Conservation (phyloP, 2,113 vertebrate species). For the Peromyscus californicus region DNA sequence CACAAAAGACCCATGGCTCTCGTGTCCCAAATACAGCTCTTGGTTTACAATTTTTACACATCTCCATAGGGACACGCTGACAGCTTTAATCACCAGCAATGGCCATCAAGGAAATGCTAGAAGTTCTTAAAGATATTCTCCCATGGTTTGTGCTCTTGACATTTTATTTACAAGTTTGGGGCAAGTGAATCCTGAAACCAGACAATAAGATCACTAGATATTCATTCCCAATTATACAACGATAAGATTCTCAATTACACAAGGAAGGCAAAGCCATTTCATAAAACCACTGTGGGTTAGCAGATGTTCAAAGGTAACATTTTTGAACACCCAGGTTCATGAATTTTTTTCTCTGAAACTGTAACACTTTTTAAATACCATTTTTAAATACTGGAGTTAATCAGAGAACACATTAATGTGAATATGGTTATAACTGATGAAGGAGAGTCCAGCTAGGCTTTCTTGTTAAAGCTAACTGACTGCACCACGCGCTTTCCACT, state of each 20-base stretch:
- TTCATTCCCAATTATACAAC: conserved; percentile 50
- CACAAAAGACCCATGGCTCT: conserved; percentile 61
- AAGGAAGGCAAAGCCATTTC: conserved; percentile 51
- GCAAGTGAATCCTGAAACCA: conserved; percentile 72
- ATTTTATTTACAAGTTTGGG: conserved; percentile 74
- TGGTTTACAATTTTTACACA: conserved; percentile 70
- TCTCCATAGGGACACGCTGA: conserved; percentile 72
- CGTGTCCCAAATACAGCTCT: conserved; percentile 65
- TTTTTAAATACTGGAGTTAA: conserved; percentile 84
- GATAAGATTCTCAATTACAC: conserved; percentile 43
- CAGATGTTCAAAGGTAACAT: conserved; percentile 44
- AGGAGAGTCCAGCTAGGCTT: conserved; percentile 71
- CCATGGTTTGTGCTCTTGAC: conserved; percentile 62
- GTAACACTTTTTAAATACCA: conserved; percentile 81
- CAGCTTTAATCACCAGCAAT: conserved; percentile 76
- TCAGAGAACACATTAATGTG: conserved; percentile 76
- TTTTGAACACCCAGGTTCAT: conserved; percentile 79
- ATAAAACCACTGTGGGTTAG: conserved; percentile 8
- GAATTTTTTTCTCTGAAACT: conserved; percentile 82
- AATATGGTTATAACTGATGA: conserved; percentile 73
- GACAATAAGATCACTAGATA: conserved; percentile 63
- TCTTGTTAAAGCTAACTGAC: conserved; percentile 33
- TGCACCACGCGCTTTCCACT: conserved; percentile 18
- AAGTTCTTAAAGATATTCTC: conserved; percentile 72
- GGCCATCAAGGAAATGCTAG: conserved; percentile 69